Evolutionary conservation across 2,888 invertebrate genomes (phyloP).

Genomic region (Pimpla rufipes): DNA sequence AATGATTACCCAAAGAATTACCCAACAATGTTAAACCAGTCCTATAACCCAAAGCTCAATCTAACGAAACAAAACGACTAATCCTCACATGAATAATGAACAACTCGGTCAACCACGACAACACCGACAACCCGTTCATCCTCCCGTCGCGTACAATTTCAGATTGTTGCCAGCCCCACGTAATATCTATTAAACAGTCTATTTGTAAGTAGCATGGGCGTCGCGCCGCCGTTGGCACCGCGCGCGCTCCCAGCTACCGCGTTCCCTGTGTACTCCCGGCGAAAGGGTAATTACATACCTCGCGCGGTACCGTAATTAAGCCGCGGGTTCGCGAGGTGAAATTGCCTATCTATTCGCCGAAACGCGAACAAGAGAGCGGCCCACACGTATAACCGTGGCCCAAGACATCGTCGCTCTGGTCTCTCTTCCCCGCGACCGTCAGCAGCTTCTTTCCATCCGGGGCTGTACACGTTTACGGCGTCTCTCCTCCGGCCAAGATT

Average conservation of each 20-base stretch:
- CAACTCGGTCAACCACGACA: not conserved
- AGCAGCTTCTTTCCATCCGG: not conserved
- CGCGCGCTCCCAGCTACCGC: conserved; percentile 41
- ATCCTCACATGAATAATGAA: not conserved
- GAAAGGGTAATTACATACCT: conserved; percentile 67
- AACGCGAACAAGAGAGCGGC: conserved; percentile 44
- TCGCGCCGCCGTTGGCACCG: conserved; percentile 41
- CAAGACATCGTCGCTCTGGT: not conserved
- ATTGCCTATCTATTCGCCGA: conserved; percentile 67
- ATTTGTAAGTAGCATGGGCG: conserved; percentile 35
- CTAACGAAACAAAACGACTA: not conserved
- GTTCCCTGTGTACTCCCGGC: conserved; percentile 31
- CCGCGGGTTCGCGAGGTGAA: conserved; percentile 62
- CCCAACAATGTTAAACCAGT: no score
- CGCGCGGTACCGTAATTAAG: conserved; percentile 66
- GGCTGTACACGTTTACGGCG: conserved; percentile 6
- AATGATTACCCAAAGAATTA: no score
- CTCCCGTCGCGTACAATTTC: not conserved
- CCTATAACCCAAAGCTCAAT: no score
- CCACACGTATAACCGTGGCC: not conserved
- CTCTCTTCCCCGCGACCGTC: not conserved
- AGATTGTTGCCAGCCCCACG: conserved; percentile 42
- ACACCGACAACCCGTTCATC: no score
- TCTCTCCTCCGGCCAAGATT: conserved; percentile 3
- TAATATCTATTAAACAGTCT: conserved; percentile 45